Evolutionary conservation across 2,888 invertebrate species (phyloP).

Genomic region (Aphidoletes aphidimyza): DNA sequence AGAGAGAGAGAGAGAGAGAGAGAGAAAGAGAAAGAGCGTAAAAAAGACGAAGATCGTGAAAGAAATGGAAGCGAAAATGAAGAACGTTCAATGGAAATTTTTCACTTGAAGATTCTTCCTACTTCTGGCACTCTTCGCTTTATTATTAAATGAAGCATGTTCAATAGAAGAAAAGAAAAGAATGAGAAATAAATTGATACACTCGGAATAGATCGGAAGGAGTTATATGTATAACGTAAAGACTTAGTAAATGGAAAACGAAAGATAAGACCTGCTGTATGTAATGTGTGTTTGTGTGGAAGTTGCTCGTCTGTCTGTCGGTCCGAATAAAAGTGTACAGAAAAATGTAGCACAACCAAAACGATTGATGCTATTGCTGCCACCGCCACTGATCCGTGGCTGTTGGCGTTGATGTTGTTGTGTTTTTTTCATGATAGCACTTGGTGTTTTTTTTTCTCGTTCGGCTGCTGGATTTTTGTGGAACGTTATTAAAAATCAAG

Average conservation of each 20-base stretch:
- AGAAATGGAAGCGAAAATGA: conserved; percentile 1
- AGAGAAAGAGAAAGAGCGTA: background rate
- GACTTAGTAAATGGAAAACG: conserved; percentile 29
- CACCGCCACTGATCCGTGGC: too few species aligned
- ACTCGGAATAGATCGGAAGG: conserved; percentile 30
- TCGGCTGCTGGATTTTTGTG: background rate
- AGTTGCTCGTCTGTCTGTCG: background rate
- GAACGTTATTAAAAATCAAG: conserved; percentile 10
- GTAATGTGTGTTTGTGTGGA: conserved; percentile 13
- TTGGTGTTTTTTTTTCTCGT: too few species aligned
- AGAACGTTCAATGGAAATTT: conserved; percentile 43
- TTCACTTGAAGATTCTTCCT: background rate
- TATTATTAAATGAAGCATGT: conserved; percentile 52
- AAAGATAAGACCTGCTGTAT: conserved; percentile 21
- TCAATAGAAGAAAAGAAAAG: background rate
- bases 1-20: background rate
- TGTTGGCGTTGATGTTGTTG: too few species aligned
- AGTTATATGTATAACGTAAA: conserved; percentile 32
- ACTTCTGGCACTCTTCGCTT: background rate
- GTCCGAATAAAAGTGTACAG: background rate
- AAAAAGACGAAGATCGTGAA: background rate
- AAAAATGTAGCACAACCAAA: too few species aligned
- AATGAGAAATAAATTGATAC: conserved; percentile 50
- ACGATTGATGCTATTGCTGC: too few species aligned
- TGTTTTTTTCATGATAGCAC: background rate